Base-by-base conservation (phyloP, 2,113 vertebrate species). In the Steatornis caripensis region DNA sequence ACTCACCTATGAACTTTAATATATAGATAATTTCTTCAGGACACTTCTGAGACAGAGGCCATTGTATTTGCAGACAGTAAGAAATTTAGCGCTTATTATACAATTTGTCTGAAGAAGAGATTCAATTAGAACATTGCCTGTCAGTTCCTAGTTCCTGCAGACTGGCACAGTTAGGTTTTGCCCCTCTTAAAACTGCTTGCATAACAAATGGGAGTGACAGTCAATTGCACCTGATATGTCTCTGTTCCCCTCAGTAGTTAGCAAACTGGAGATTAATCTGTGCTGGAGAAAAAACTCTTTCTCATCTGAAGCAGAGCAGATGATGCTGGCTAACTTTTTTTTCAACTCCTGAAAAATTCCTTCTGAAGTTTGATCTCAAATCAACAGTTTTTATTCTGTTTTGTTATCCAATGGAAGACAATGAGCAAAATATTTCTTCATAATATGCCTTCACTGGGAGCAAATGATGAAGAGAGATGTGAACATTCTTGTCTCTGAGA, bases 11-110 rank as follows among this genome's bases (percentile, higher is more conserved):
- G 78, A 97, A 86, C 84, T 86, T 82, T 95, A 93, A 96, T 94
- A 93, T 68, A 82, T 18, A 92, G 90, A 95, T 94, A 95, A 95
- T 97, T 55, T 96, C 79, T 96, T 95, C 81, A 66, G 64, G 71
- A 26, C 34, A 81, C 46, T 93, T 93, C 61, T 93, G 91, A 91
- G 82, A 90, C 37, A 70, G 91, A 97, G 6, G n/a, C 41, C 61
- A 70, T 66, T 84, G 79, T 84, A 69, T 89, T 81, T 29, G 36
- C 66, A 54, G 69, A 93, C 72, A 95, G 87, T 76, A 51, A 65
- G 32, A n/a, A 65, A 72, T 60, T 69, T 69, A 78, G 41, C 48
- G 41, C 57, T 92, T 80, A 64, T 92, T 74, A 83, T 65, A 77
- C 61, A 79, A 36, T 37, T 60, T 82, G 32, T 95, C 84, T 95